Evolutionary conservation across 2,113 vertebrate genomes (phyloP).

Genomic region (Oreochromis niloticus): DNA sequence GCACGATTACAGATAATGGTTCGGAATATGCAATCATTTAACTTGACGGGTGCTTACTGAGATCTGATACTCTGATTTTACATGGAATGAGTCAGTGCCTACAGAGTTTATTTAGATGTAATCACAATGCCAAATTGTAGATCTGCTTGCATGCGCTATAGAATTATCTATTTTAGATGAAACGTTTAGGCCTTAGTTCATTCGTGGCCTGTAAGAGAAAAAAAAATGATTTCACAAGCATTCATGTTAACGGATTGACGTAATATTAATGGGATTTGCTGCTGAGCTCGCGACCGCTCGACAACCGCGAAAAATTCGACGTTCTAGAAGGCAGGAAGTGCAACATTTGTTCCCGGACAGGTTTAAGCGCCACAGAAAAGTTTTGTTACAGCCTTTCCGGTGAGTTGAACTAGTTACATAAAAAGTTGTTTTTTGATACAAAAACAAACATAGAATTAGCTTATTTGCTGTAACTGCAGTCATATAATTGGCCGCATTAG

Average conservation of each 20-base stretch:
- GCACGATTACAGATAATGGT: neutral
- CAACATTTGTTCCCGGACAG: neutral
- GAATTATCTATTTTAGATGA: neutral
- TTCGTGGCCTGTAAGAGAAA: neutral
- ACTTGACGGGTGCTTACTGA: neutral
- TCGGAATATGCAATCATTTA: neutral
- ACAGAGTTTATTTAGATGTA: neutral
- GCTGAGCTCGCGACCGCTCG: neutral
- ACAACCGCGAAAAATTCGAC: neutral
- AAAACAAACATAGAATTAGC: neutral
- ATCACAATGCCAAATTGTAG: neutral
- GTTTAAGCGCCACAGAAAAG: neutral
- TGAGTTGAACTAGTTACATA: neutral
- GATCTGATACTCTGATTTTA: neutral
- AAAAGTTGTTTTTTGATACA: neutral
- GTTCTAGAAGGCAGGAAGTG: neutral
- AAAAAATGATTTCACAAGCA: neutral
- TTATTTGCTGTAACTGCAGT: neutral
- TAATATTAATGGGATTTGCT: neutral
- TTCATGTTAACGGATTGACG: neutral
- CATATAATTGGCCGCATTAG: neutral
- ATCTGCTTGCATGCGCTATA: neutral
- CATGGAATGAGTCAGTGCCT: neutral
- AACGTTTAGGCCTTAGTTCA: neutral
- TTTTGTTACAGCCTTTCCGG: neutral